Evolutionary conservation across 2,888 invertebrate species (phyloP).

Genomic region (Brenthis ino): DNA sequence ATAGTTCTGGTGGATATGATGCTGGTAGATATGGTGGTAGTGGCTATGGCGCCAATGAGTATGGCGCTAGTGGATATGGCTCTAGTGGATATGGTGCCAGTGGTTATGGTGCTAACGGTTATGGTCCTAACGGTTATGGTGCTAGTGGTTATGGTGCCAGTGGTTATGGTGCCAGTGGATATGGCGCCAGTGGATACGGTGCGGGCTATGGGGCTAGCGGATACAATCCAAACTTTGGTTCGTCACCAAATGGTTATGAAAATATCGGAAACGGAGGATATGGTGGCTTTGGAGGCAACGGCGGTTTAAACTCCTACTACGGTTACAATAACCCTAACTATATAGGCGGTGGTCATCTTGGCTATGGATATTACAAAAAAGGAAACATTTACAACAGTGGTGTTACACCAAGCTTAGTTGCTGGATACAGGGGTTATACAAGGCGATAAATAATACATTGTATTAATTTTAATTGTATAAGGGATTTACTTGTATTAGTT

Average conservation of each 20-base stretch:
- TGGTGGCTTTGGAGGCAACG: conserved; percentile 83
- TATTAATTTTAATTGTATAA: background rate
- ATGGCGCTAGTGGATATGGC: conserved; percentile 11
- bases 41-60: conserved; percentile 5
- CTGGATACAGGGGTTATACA: conserved; percentile 79
- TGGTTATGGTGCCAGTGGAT: conserved; percentile 7
- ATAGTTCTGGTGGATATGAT: conserved; percentile 6
- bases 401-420: conserved; percentile 73
- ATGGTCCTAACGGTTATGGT: conserved; percentile 13
- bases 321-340: conserved; percentile 83
- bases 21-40: conserved; percentile 14
- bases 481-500: too few species aligned
- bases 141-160: conserved; percentile 6
- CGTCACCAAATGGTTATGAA: conserved; percentile 3
- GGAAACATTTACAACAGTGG: conserved; percentile 70
- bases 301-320: conserved; percentile 81
- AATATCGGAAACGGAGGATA: conserved; percentile 42
- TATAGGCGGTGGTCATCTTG: conserved; percentile 79
- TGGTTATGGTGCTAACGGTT: conserved; percentile 8
- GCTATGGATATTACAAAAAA: conserved; percentile 81
- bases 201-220: conserved; percentile 41
- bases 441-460: conserved; percentile 26
- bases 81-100: conserved; percentile 19
- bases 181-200: conserved; percentile 15
- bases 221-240: conserved; percentile 20